Evolutionary conservation across 1,140 invertebrate genomes (phyloP).

Genomic region (Heterodera schachtii): DNA sequence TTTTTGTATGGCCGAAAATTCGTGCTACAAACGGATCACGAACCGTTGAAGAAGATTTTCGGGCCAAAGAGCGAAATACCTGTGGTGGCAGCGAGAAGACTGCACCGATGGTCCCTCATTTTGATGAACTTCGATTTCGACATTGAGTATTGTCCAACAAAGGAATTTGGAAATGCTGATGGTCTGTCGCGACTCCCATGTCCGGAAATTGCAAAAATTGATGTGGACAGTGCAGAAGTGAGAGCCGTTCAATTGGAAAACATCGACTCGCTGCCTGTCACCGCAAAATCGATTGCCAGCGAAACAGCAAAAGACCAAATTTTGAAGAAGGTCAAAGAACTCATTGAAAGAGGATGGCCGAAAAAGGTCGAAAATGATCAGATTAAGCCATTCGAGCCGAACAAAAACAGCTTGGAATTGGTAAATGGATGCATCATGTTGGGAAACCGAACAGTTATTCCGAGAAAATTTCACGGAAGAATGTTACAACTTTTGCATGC

Average conservation of each 20-base stretch:
- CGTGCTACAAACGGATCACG: conserved; percentile 51
- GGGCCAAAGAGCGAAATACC: conserved; percentile 62
- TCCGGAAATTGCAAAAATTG: conserved; percentile 40
- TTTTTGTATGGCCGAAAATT: conserved; percentile 62
- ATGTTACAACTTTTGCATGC: conserved; percentile 6
- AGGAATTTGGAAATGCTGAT: conserved; percentile 14
- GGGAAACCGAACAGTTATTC: neutral
- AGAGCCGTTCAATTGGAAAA: neutral
- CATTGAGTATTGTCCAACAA: conserved; percentile 14
- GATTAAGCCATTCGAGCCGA: neutral
- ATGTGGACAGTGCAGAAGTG: conserved; percentile 34
- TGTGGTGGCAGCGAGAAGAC: conserved; percentile 54
- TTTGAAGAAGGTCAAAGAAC: conserved; percentile 4
- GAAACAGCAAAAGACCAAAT: conserved; percentile 14
- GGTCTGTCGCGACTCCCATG: conserved; percentile 42
- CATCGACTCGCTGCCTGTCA: conserved; percentile 5
- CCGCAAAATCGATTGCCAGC: neutral
- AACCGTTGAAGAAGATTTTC: conserved; percentile 65
- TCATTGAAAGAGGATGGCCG: conserved; percentile 30
- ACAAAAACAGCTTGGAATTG: neutral
- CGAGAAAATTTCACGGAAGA: neutral
- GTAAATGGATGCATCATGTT: conserved; percentile 1
- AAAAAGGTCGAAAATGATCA: conserved; percentile 44
- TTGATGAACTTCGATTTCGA: conserved; percentile 15
- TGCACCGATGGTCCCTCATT: conserved; percentile 55